A percentile compares a stretch with the other conserved stretches of the same genome.
Conservation (phyloP, 1,140 invertebrate genomes). For the Nomia melanderi region DNA sequence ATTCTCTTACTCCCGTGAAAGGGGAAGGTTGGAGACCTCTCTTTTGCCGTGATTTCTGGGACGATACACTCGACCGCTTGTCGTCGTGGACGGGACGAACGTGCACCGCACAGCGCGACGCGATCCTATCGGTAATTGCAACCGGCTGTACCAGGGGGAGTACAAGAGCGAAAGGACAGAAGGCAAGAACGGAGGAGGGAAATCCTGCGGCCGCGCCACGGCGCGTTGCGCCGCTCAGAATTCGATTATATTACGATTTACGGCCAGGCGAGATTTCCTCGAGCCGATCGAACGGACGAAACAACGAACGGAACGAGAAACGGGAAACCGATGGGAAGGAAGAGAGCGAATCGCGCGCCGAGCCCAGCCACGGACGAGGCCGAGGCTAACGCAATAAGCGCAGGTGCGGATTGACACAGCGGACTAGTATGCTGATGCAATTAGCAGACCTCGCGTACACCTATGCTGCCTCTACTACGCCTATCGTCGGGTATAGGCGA, state of each 20-base stretch:
- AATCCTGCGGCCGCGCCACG: neutral
- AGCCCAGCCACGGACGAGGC: neutral
- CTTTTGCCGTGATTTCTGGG: slow-evolving; percentile 65
- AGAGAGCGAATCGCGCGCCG: slow-evolving; percentile 21
- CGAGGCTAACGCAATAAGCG: slow-evolving; percentile 53
- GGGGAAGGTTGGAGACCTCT: slow-evolving; percentile 31
- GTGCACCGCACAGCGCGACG: slow-evolving; percentile 61
- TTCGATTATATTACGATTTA: slow-evolving; percentile 51
- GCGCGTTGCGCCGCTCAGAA: neutral
- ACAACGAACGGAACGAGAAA: neutral
- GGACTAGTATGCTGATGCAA: slow-evolving; percentile 77
- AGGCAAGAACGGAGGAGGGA: neutral
- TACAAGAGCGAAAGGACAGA: slow-evolving; percentile 27
- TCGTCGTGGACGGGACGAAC: slow-evolving; percentile 56
- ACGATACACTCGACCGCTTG: slow-evolving; percentile 66
- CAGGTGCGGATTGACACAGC: slow-evolving; percentile 74
- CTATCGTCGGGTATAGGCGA: slow-evolving; percentile 50
- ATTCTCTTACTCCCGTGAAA: slow-evolving; percentile 43
- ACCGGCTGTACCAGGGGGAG: slow-evolving; percentile 51
- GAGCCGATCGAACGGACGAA: too few relatives aligned
- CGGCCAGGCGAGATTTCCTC: neutral
- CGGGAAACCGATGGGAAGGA: too few relatives aligned
- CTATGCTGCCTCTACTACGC: slow-evolving; percentile 64
- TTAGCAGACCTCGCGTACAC: slow-evolving; percentile 69
- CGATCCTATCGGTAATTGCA: slow-evolving; percentile 73